Percentiles rank a stretch among this genome's conserved stretches.
These are phyloP conservation scores for Rhynchonycteris naso DNA, from an alignment of 2,797 vertebrate genomes.

Conservation along the genomic window DNA sequence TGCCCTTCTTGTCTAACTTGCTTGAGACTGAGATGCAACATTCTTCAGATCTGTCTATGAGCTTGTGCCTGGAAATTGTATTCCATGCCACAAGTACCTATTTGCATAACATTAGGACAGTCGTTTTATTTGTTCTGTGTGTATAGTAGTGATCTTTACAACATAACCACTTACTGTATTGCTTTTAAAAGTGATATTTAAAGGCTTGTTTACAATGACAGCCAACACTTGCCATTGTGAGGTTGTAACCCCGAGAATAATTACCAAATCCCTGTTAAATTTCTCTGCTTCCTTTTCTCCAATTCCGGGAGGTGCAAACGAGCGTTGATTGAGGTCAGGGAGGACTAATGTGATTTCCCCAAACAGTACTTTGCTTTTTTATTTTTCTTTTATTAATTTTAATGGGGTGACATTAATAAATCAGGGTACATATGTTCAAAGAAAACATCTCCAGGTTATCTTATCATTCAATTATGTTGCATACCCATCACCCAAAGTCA, in stretches of 20 bases:
- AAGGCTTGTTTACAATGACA: constrained; percentile 73
- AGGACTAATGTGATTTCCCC: constrained; percentile 75
- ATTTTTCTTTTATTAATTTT: no score
- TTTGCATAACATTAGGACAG: constrained; percentile 61
- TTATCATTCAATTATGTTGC: no score
- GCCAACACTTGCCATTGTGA: constrained; percentile 38
- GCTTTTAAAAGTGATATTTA: constrained; percentile 73
- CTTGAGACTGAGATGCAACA: neutral
- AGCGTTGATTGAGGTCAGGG: constrained; percentile 76
- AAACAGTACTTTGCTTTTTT: no score
- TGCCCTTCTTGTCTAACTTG: neutral
- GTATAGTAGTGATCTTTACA: constrained; percentile 14
- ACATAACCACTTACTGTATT: constrained; percentile 15
- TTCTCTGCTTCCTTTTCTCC: constrained; percentile 56
- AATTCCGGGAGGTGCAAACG: constrained; percentile 45
- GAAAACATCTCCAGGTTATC: no score
- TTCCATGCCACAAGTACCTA: constrained; percentile 24
- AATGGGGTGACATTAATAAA: no score
- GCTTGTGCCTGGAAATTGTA: constrained; percentile 57
- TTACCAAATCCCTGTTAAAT: constrained; percentile 67
- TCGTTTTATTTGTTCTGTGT: constrained; percentile 15
- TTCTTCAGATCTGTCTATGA: neutral
- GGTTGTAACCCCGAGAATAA: constrained; percentile 63
- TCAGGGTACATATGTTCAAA: no score
- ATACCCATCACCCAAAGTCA: no score